These are phyloP conservation scores for Phenacoccus solenopsis DNA, from an alignment of 1,140 invertebrate genomes.

Conservation along the genomic window DNA sequence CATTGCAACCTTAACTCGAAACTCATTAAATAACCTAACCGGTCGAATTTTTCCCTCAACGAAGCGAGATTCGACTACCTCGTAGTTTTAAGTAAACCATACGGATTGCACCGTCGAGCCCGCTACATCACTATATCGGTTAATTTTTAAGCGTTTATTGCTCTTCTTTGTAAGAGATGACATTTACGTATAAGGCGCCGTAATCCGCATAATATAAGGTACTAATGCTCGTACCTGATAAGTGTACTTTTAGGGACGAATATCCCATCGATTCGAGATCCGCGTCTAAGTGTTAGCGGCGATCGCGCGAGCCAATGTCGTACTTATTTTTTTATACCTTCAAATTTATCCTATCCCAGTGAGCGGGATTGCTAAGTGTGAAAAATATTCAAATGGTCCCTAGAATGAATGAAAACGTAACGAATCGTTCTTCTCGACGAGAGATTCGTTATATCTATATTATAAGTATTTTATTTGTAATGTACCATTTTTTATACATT, in stretches of 20 bases:
- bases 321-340: no score
- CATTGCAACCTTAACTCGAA: neutral
- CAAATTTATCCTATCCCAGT: neutral
- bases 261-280: no score
- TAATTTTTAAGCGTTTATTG: neutral
- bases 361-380: neutral
- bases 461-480: neutral
- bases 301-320: no score
- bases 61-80: neutral
- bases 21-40: neutral
- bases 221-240: neutral
- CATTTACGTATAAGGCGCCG: neutral
- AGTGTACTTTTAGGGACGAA: neutral
- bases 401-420: neutral
- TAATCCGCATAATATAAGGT: conserved; percentile 2
- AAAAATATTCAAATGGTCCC: conserved; percentile 2
- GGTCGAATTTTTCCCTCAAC: neutral
- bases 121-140: neutral
- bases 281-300: neutral
- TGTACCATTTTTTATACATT: neutral
- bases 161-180: no score
- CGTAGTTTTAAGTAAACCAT: neutral
- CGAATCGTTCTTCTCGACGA: neutral
- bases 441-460: neutral
- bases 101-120: neutral